Conservation (phyloP, 2,113 vertebrate genomes). For the Nipponia nippon region DNA sequence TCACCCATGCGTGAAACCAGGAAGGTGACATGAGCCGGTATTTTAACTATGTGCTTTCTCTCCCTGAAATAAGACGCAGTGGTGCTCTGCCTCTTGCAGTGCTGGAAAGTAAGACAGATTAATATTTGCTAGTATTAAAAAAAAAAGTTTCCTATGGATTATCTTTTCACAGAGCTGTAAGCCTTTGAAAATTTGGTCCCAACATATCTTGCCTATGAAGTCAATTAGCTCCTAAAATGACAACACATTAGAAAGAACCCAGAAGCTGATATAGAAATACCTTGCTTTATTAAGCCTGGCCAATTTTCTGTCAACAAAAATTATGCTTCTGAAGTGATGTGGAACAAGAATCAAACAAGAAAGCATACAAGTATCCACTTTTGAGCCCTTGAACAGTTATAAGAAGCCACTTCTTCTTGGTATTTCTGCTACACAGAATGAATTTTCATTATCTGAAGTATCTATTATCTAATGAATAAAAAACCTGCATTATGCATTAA, state of each 20-base stretch:
- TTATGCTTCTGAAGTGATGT: constrained; percentile 59
- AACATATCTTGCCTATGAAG: background rate
- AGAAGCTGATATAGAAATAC: constrained; percentile 40
- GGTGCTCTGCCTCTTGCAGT: background rate
- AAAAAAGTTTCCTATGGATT: background rate
- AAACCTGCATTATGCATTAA: background rate
- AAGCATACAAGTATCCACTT: constrained; percentile 65
- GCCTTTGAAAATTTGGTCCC: constrained; percentile 40
- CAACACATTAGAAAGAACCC: background rate
- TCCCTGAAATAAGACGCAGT: background rate
- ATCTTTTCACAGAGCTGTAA: background rate
- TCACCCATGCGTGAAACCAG: fast-evolving
- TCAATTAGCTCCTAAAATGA: constrained; percentile 47
- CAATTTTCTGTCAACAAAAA: constrained; percentile 66
- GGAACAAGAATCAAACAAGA: constrained; percentile 57
- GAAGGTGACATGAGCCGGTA: background rate
- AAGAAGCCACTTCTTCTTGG: constrained; percentile 52
- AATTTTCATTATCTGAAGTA: constrained; percentile 57
- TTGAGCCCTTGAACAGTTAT: constrained; percentile 45
- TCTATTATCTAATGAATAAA: constrained; percentile 59
- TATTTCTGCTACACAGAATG: constrained; percentile 52
- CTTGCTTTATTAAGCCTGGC: constrained; percentile 51
- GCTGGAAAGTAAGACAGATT: background rate
- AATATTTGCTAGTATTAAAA: background rate
- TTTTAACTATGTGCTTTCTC: background rate